A percentile compares a stretch with the other conserved stretches of the same genome.
Evolutionary conservation across 23 tunicate species (phyloP).

Genomic region (Halocynthia aurantium): DNA sequence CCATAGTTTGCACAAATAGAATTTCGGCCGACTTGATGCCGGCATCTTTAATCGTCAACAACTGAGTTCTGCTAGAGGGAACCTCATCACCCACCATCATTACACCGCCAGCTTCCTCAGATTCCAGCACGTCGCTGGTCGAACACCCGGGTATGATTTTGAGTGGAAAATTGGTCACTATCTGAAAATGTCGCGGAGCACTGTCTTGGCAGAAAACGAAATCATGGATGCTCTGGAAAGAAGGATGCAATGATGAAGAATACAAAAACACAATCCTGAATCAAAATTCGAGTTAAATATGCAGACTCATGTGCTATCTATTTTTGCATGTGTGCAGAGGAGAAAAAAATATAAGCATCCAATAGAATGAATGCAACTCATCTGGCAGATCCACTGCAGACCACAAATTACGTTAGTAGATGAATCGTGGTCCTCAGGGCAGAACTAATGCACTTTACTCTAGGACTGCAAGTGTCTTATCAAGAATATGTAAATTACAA

Average conservation of each 20-base stretch:
- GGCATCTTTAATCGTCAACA: constrained; percentile 16
- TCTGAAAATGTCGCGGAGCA: constrained; percentile 54
- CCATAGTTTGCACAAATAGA: constrained; percentile 50
- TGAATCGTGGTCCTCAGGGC: too few species aligned
- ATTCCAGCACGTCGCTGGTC: constrained; percentile 33
- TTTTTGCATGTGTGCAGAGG: neutral
- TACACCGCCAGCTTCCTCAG: neutral
- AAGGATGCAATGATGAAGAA: neutral
- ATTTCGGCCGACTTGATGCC: constrained; percentile 53
- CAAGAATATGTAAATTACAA: too few species aligned
- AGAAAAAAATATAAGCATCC: neutral
- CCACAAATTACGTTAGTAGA: too few species aligned
- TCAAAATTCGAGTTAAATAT: neutral
- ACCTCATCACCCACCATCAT: neutral
- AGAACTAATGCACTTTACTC: too few species aligned
- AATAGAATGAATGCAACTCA: too few species aligned
- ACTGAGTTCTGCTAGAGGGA: neutral
- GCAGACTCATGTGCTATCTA: neutral
- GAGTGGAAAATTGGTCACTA: constrained; percentile 64
- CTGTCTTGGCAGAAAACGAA: constrained; percentile 69
- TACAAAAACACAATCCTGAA: too few species aligned
- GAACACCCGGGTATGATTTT: constrained; percentile 63
- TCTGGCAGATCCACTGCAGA: too few species aligned
- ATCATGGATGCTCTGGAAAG: constrained; percentile 59
- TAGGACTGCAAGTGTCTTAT: too few species aligned